Evolutionary conservation across 2,113 vertebrate species (phyloP).

Genomic region (Chamaea fasciata): DNA sequence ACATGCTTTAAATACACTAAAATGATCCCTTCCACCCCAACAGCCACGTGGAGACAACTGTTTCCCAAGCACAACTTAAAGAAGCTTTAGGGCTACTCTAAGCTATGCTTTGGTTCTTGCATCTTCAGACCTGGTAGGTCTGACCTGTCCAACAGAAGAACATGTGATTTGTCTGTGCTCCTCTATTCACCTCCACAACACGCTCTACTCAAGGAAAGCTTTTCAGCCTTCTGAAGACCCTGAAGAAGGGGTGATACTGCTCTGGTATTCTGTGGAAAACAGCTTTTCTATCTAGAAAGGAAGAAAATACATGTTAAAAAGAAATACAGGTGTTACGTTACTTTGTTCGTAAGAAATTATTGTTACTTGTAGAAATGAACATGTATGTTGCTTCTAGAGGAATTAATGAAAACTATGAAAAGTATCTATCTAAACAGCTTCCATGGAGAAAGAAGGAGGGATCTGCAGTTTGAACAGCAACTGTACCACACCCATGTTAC

Average conservation of each 20-base stretch:
- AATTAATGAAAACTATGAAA: neutral
- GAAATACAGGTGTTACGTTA: neutral
- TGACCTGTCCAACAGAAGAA: neutral
- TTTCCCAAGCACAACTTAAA: conserved; percentile 57
- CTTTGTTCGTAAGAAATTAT: neutral
- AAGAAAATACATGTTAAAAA: neutral
- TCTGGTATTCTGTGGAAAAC: neutral
- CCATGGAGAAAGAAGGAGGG: neutral
- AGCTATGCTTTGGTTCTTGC: conserved; percentile 42
- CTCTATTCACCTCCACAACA: neutral
- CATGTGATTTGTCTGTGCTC: neutral
- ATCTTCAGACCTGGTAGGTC: neutral
- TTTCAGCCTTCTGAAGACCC: neutral
- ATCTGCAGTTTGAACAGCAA: neutral
- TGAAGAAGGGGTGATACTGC: neutral
- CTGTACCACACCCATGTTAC: neutral
- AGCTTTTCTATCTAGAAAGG: neutral
- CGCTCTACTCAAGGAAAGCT: neutral
- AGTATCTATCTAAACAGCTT: neutral
- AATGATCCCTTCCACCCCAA: neutral
- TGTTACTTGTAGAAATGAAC: neutral
- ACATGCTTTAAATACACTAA: neutral
- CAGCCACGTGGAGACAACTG: neutral
- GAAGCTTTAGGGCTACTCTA: conserved; percentile 61
- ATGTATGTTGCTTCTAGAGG: neutral